Evolutionary conservation across 2,797 vertebrate genomes (phyloP).

Genomic region (Schizopygopsis malacanthus): DNA sequence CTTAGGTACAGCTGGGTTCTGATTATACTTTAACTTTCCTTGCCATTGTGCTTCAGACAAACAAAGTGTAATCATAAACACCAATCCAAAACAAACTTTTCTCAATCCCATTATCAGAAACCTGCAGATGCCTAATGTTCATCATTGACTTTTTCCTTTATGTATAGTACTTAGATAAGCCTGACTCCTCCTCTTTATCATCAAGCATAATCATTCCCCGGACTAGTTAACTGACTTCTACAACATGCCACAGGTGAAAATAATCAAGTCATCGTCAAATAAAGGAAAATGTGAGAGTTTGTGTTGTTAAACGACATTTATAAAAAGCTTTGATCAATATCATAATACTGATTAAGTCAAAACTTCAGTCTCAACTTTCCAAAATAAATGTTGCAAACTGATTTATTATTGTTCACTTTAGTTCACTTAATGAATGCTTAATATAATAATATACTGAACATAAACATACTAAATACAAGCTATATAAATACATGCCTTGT

Average conservation of each 20-base stretch:
- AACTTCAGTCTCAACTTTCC: background rate
- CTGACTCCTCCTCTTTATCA: background rate
- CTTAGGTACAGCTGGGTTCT: too few species aligned
- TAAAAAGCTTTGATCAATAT: background rate
- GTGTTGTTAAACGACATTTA: background rate
- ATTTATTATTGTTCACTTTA: too few species aligned
- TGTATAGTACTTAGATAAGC: background rate
- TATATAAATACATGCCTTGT: too few species aligned
- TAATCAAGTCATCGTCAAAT: background rate
- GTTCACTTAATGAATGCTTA: background rate
- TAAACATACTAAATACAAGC: too few species aligned
- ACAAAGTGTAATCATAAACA: background rate
- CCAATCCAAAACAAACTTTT: background rate
- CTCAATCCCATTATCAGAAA: background rate
- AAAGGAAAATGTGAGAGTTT: background rate
- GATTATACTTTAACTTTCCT: background rate
- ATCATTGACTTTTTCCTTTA: background rate
- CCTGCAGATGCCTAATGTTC: background rate
- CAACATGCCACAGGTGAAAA: background rate
- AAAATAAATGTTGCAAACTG: background rate
- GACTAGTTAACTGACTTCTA: background rate
- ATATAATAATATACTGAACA: background rate
- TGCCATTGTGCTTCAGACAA: background rate
- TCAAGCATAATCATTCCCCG: background rate
- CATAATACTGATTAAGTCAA: background rate